Percentiles rank a stretch among this genome's conserved stretches.
Evolutionary conservation across 2,113 vertebrate species (phyloP).

Genomic region (Sapayoa aenigma): DNA sequence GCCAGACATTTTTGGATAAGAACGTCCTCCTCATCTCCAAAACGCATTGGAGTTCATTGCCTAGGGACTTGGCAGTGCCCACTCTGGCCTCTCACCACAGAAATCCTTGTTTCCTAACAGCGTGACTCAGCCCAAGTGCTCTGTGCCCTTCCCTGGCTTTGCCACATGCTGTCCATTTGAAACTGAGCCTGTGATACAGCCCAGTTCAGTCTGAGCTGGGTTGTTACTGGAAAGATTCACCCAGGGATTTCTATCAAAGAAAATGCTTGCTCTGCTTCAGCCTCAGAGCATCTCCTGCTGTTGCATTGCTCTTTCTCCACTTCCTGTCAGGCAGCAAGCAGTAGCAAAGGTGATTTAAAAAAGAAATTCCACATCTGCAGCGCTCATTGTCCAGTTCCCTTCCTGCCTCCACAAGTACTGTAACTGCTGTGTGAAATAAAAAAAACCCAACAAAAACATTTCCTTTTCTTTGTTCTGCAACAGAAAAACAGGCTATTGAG

Average conservation of each 20-base stretch:
- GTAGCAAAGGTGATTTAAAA: background rate
- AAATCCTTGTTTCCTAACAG: background rate
- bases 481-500: conserved; percentile 4
- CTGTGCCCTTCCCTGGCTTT: background rate
- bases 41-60: background rate
- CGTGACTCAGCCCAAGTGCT: background rate
- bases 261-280: background rate
- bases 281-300: background rate
- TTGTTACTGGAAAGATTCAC: background rate
- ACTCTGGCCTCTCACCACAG: background rate
- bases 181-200: background rate
- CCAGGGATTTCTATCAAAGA: background rate
- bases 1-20: conserved; percentile 21
- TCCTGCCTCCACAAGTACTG: background rate
- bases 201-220: background rate
- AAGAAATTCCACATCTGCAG: conserved; percentile 12
- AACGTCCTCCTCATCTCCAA: background rate
- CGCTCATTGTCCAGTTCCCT: background rate
- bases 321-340: background rate
- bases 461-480: conserved; percentile 50
- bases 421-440: background rate
- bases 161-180: background rate
- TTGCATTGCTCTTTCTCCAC: background rate
- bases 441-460: background rate
- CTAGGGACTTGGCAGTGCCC: background rate